Evolutionary conservation across 1,140 invertebrate species (phyloP).

Genomic region (Macrobrachium rosenbergii): DNA sequence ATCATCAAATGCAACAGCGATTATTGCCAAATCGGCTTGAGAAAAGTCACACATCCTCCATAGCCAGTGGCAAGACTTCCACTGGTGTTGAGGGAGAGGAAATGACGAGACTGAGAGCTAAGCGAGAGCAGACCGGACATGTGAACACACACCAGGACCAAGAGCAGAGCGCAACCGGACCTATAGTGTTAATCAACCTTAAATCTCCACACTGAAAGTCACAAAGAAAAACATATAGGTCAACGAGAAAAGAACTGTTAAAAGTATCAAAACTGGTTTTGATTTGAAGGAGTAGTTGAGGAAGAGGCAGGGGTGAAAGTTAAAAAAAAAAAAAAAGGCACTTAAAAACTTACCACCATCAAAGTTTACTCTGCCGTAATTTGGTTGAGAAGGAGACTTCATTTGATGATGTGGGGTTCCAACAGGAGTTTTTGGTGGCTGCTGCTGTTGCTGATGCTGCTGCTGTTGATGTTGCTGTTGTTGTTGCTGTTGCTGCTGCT

Average conservation of each 20-base stretch:
- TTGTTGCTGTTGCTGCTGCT: background rate
- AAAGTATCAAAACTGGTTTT: background rate
- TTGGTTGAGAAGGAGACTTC: conserved; percentile 53
- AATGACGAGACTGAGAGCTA: no score
- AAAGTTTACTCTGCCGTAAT: conserved; percentile 60
- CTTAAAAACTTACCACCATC: conserved; percentile 22
- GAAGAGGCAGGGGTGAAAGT: background rate
- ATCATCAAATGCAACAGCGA: no score
- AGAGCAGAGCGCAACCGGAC: no score
- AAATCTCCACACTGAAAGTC: no score
- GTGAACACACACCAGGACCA: no score
- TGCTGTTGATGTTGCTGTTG: background rate
- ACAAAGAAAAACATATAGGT: background rate
- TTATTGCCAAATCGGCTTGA: no score
- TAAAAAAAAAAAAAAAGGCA: background rate
- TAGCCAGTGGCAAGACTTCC: no score
- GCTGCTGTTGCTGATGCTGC: conserved; percentile 25
- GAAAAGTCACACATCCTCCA: no score
- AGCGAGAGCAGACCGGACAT: no score
- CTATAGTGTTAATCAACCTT: no score
- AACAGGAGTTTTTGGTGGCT: conserved; percentile 36
- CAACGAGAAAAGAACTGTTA: background rate
- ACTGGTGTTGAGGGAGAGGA: no score
- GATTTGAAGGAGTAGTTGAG: no score
- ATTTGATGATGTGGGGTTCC: conserved; percentile 60